These are phyloP conservation scores for Toxotes chatareus DNA, from an alignment of 2,113 vertebrate genomes.

Conservation along the genomic window DNA sequence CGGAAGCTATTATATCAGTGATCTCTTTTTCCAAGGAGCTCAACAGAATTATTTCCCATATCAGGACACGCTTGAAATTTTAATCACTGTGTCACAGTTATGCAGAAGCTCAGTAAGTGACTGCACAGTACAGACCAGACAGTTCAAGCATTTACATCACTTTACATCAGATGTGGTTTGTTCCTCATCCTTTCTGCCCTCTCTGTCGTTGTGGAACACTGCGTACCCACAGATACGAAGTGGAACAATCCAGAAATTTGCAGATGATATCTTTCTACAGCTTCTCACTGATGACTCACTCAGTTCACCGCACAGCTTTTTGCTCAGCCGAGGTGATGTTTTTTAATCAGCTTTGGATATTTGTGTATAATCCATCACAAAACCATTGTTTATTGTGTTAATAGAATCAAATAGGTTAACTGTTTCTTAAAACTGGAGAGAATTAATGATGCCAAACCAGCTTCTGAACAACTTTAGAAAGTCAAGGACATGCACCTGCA, in stretches of 20 bases:
- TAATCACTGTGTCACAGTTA: slow-evolving; percentile 24
- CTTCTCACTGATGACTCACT: not conserved
- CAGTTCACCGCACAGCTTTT: not conserved
- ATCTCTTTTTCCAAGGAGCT: not conserved
- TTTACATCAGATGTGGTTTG: slow-evolving; percentile 32
- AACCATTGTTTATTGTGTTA: too few relatives aligned
- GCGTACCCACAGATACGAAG: not conserved
- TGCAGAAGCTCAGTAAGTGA: slow-evolving; percentile 3
- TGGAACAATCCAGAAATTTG: not conserved
- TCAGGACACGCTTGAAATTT: slow-evolving; percentile 7
- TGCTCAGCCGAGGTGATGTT: not conserved
- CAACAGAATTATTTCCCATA: slow-evolving; percentile 4
- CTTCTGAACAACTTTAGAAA: too few relatives aligned
- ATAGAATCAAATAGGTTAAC: too few relatives aligned
- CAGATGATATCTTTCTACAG: not conserved
- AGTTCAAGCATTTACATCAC: slow-evolving; percentile 15
- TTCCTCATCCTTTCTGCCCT: not conserved
- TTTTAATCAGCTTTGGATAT: too few relatives aligned
- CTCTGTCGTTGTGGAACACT: not conserved
- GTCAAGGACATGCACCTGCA: too few relatives aligned
- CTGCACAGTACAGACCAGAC: slow-evolving; percentile 20
- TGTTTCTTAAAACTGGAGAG: too few relatives aligned
- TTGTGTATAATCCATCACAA: too few relatives aligned
- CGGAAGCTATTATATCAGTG: not conserved
- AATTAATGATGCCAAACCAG: too few relatives aligned